Conservation (phyloP, 2,888 invertebrate species). For the Eulithis prunata region DNA sequence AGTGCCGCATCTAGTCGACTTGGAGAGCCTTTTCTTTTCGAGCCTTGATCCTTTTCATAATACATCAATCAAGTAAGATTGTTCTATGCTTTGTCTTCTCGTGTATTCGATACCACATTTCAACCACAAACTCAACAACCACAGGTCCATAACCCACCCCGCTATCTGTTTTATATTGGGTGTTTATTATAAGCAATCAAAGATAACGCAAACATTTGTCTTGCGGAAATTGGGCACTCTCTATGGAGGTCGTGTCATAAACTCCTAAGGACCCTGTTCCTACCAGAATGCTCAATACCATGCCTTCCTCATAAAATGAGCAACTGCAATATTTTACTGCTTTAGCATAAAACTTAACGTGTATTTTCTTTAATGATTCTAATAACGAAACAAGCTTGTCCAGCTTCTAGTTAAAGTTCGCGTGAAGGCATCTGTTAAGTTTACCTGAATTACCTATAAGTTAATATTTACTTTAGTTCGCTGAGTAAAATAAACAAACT, state of each 20-base stretch:
- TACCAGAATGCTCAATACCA: constrained; percentile 10
- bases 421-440: constrained; percentile 44
- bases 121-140: too few species aligned
- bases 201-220: background rate
- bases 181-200: too few species aligned
- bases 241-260: constrained; percentile 1
- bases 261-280: background rate
- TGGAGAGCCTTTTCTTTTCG: too few species aligned
- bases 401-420: constrained; percentile 34
- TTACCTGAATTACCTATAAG: constrained; percentile 43
- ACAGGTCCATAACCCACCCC: too few species aligned
- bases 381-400: constrained; percentile 47
- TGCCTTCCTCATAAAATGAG: constrained; percentile 17
- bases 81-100: too few species aligned
- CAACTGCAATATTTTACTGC: constrained; percentile 30
- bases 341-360: constrained; percentile 44
- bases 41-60: too few species aligned
- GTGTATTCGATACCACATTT: too few species aligned
- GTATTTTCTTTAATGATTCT: constrained; percentile 49
- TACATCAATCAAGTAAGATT: too few species aligned
- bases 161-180: too few species aligned
- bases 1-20: too few species aligned
- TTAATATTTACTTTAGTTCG: constrained; percentile 28
- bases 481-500: constrained; percentile 7
- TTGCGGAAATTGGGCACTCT: background rate